Evolutionary conservation across 2,797 vertebrate genomes (phyloP).

Genomic region (Peromyscus attwateri): DNA sequence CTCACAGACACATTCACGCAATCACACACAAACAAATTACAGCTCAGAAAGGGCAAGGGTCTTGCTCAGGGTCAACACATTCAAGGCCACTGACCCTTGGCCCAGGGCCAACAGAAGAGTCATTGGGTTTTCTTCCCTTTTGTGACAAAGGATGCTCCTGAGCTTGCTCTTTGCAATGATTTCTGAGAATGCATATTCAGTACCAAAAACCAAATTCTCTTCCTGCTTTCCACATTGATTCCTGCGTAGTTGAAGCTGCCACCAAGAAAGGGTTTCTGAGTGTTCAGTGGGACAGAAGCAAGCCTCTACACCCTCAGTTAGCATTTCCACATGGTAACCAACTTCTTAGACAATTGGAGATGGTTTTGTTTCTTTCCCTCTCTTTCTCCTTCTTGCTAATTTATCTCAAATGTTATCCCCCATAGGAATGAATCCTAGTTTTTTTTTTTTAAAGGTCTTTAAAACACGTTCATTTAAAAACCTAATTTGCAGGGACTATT

Average conservation of each 20-base stretch:
- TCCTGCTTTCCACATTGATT: neutral
- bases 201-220: neutral
- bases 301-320: fast-evolving
- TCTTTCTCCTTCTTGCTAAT: neutral
- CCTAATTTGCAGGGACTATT: slow-evolving; percentile 86
- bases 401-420: slow-evolving; percentile 63
- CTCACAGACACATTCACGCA: neutral
- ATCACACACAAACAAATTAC: neutral
- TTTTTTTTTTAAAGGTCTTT: slow-evolving; percentile 78
- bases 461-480: slow-evolving; percentile 86
- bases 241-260: neutral
- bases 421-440: slow-evolving; percentile 72
- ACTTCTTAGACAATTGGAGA: neutral
- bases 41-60: neutral
- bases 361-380: neutral
- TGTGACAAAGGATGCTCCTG: neutral
- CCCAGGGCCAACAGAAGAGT: neutral
- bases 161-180: neutral
- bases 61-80: neutral
- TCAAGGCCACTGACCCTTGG: neutral
- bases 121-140: neutral
- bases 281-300: neutral
- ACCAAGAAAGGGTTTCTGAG: neutral
- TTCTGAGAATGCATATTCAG: neutral
- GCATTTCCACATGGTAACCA: slow-evolving; percentile 4